Evolutionary conservation across 1,140 invertebrate genomes (phyloP).

Genomic region (Zaprionus vittiger): DNA sequence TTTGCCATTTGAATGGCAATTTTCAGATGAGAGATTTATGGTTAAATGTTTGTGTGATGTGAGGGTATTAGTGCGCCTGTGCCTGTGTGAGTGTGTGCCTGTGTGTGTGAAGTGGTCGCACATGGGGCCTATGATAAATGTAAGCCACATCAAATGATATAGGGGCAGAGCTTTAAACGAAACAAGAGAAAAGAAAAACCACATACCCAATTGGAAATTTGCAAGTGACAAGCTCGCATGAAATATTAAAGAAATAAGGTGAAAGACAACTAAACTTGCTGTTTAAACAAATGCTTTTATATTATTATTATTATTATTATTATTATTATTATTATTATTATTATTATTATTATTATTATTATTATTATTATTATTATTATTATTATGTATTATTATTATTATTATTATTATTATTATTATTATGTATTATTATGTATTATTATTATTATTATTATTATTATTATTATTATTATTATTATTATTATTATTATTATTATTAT

Average conservation of each 20-base stretch:
- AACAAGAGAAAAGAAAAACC: conserved; percentile 2
- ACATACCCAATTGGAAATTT: conserved; percentile 8
- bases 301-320: neutral
- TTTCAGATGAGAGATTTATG: conserved; percentile 40
- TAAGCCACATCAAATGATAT: conserved; percentile 58
- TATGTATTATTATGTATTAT: too few relatives aligned
- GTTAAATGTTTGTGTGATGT: neutral
- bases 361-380: neutral
- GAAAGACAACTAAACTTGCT: neutral
- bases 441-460: too few relatives aligned
- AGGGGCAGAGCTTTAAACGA: conserved; percentile 45
- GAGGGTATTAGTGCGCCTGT: conserved; percentile 28
- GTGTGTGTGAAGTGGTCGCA: conserved; percentile 34
- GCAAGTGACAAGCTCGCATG: neutral
- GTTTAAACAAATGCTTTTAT: neutral
- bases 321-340: neutral
- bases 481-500: too few relatives aligned
- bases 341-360: neutral
- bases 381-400: too few relatives aligned
- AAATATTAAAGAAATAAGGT: neutral
- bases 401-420: too few relatives aligned
- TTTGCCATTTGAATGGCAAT: conserved; percentile 53
- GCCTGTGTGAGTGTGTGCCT: neutral
- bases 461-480: too few relatives aligned
- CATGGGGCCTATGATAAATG: conserved; percentile 71